Percentiles rank a stretch among this genome's conserved stretches.
Conservation (phyloP, 2,113 vertebrate genomes). For the Paracanthobrama guichenoti region DNA sequence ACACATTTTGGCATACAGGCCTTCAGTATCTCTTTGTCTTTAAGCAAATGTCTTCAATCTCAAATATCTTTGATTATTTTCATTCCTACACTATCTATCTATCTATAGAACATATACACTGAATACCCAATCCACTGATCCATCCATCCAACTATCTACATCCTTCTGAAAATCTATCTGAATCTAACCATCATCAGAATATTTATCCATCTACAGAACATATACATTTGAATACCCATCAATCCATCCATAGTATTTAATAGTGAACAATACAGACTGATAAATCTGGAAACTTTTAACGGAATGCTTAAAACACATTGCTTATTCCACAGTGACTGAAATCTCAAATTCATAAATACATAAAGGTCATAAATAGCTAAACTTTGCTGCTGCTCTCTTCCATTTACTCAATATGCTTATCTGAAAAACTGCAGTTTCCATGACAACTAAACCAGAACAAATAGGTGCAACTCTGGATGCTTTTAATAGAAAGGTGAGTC, state of each 20-base stretch:
- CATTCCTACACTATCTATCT: no score
- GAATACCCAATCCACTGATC: no score
- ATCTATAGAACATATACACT: no score
- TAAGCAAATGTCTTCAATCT: no score
- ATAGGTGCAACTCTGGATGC: constrained; percentile 15
- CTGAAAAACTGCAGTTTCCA: constrained; percentile 50
- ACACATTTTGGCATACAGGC: no score
- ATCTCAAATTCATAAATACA: constrained; percentile 55
- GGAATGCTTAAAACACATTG: constrained; percentile 27
- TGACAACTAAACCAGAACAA: constrained; percentile 54
- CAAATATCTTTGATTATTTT: no score
- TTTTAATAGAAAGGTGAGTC: constrained; percentile 26
- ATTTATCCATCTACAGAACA: background rate
- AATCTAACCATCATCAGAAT: background rate
- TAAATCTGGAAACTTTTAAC: background rate
- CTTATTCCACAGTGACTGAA: constrained; percentile 8
- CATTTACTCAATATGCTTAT: constrained; percentile 35
- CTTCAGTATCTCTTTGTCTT: no score
- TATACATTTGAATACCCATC: background rate
- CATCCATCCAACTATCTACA: background rate
- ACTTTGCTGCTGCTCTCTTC: constrained; percentile 43
- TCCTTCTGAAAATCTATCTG: background rate
- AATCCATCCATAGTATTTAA: background rate
- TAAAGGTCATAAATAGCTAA: constrained; percentile 59
- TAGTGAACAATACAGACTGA: background rate